phyloP scores from a whole-genome alignment of 2,888 invertebrate genomes.

The Melinaea menophilus region DNA sequence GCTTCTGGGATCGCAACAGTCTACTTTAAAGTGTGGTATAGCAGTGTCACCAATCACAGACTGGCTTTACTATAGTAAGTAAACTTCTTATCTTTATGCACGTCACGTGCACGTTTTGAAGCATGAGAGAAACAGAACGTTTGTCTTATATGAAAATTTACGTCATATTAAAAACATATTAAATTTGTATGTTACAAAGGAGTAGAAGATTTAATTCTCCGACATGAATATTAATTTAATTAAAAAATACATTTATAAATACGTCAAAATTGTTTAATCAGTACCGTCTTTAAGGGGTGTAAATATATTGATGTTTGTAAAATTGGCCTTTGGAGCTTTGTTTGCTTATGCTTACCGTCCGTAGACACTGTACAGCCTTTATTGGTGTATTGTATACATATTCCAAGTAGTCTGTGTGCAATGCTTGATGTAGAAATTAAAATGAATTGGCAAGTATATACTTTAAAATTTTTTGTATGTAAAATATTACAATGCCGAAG shows the following conservation, averaged over 20 bases:
- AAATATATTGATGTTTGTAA: neutral
- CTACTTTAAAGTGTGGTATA: conserved; percentile 94
- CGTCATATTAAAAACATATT: no score
- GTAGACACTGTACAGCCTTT: conserved; percentile 1
- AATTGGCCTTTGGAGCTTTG: conserved; percentile 1
- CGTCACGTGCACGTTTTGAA: neutral
- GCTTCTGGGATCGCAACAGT: conserved; percentile 91
- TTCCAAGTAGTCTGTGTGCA: conserved; percentile 7
- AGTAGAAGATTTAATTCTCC: no score
- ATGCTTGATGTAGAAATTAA: conserved; percentile 1
- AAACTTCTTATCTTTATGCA: neutral
- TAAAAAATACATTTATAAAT: no score
- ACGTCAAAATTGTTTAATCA: neutral
- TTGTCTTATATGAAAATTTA: neutral
- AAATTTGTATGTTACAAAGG: no score
- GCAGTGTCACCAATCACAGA: conserved; percentile 97
- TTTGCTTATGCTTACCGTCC: conserved; percentile 5
- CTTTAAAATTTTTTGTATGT: no score
- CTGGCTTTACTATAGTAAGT: conserved; percentile 96
- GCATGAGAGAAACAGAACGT: neutral
- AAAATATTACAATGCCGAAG: no score
- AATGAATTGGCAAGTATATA: neutral
- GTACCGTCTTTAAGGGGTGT: neutral
- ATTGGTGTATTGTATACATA: conserved; percentile 1
- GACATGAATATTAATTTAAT: no score